Conservation (phyloP, 2,797 vertebrate species). For the Squalus acanthias region DNA sequence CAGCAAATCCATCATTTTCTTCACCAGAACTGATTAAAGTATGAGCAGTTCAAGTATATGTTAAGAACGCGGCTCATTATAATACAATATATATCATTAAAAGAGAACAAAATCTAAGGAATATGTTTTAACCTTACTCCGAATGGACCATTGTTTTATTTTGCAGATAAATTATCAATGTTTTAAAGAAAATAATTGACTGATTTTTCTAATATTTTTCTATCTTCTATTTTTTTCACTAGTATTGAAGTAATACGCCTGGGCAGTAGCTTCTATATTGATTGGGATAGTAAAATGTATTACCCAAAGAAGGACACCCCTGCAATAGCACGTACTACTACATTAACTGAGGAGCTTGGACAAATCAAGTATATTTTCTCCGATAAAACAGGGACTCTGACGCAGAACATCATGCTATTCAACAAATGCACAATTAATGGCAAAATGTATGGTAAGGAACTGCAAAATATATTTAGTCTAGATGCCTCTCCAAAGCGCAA, state of each 20-base stretch:
- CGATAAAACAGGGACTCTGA: slow-evolving; percentile 92
- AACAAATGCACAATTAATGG: slow-evolving; percentile 85
- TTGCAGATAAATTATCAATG: background rate
- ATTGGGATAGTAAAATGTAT: slow-evolving; percentile 95
- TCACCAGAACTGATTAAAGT: background rate
- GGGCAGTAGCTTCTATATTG: slow-evolving; percentile 86
- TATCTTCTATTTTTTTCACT: slow-evolving; percentile 14
- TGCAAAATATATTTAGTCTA: slow-evolving; percentile 40
- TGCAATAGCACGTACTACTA: slow-evolving; percentile 82
- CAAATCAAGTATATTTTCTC: slow-evolving; percentile 94
- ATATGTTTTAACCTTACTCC: background rate
- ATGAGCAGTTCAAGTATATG: background rate
- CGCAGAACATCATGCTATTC: slow-evolving; percentile 93
- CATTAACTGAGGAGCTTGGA: slow-evolving; percentile 87
- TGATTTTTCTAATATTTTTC: background rate
- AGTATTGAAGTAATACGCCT: slow-evolving; percentile 89
- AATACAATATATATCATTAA: background rate
- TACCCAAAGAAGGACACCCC: slow-evolving; percentile 70
- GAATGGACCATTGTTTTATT: background rate
- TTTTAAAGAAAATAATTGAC: background rate
- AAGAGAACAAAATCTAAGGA: background rate
- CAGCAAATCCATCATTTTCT: background rate
- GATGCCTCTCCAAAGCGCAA: background rate
- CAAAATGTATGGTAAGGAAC: slow-evolving; percentile 69
- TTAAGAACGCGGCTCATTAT: background rate